Base-by-base conservation (phyloP, 2,797 vertebrate species). In the Spatula versicolor region DNA sequence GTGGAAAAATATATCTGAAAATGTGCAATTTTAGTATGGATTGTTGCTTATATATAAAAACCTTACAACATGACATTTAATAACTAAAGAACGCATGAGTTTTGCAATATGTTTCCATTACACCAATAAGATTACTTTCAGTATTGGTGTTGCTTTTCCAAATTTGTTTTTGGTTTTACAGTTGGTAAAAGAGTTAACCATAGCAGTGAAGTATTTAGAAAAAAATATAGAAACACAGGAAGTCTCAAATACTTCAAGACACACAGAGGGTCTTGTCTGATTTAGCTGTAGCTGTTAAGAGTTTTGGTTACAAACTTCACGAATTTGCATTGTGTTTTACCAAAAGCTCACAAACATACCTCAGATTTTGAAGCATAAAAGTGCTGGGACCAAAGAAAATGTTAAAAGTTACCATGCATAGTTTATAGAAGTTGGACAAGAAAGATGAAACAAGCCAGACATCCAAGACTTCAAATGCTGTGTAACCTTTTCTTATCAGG, bases 41-140 rank as follows among this genome's bases (percentile, higher is more conserved):
- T 7, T 26, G 10, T 56, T 11, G 19, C 3, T 62, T 71, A 21
- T 8, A 83, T 13, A 50, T 45, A 43, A 22, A 91, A 84, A 46
- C 1, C 3, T 67, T 13, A 37, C 3, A 68, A 55, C 9, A 52
- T 1, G 3, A 78, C 83, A 76, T 7, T 60, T 85, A 87, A 82
- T 41, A 72, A 50, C 6, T 2, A 82, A 89, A 56, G 11, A 71
- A 69, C 52, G 7, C 3, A n/a, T 13, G 0, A 0, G 3, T 2
- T 50, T 79, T 71, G 54, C 20, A 5, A 60, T 64, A 60, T 64
- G 31, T 58, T 86, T 69, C 59, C 60, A 33, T n/a, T 55, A 26
- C 18, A 48, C 9, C 28, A 71, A 23, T 19, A 69, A 50, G 11
- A 5, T 13, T 33, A 41, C 31, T 72, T 60, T 67, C 39, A 28